Base-by-base conservation (phyloP, 2,888 invertebrate species). In the Xanthia icteritia region DNA sequence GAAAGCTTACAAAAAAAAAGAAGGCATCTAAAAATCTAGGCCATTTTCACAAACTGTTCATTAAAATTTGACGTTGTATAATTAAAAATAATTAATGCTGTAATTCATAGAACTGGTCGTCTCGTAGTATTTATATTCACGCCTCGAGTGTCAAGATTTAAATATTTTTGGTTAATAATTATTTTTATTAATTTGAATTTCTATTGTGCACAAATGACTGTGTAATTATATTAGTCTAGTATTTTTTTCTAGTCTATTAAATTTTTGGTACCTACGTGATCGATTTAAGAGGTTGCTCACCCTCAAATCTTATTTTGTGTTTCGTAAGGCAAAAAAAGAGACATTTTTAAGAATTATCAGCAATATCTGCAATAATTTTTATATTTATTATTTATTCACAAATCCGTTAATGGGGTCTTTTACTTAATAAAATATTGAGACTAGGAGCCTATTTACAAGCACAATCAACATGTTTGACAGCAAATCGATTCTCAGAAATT, bases 161-260 rank as follows among this genome's bases (percentile, higher is more conserved):
- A 88, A 87, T 88, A 86, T 76, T 79, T 78, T 79, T 76, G 31
- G 80, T 83, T 84, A 82, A 83, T 85, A 77, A 80, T 85, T 76
- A 84, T 85, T 82, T 85, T 78, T 78, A 76, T 82, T 81, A 66
- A 81, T 84, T 86, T 79, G 51, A 73, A 87, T 81, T 84, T 84
- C 71, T 78, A 79, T 84, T 68, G 66, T 56, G 61, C 39, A 71
- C 64, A 77, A 78, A 85, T 86, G 73, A 72, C 42, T 73, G 67
- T 63, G 51, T 77, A 80, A 81, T 68, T 6, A 51, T 66, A 70
- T 69, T 69, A 67, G 45, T 66, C n/a, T 70, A 60, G 27, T 27
- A 23, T 65, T 68, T 60, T 64, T 20, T 39, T 2, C 5, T 4
- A 45, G 13, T 48, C 17, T 56, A 39, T 23, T 39, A 42, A 42